Conservation (phyloP, 64 coral and sea anemone genomes). For the Stichodactyla helianthus region DNA sequence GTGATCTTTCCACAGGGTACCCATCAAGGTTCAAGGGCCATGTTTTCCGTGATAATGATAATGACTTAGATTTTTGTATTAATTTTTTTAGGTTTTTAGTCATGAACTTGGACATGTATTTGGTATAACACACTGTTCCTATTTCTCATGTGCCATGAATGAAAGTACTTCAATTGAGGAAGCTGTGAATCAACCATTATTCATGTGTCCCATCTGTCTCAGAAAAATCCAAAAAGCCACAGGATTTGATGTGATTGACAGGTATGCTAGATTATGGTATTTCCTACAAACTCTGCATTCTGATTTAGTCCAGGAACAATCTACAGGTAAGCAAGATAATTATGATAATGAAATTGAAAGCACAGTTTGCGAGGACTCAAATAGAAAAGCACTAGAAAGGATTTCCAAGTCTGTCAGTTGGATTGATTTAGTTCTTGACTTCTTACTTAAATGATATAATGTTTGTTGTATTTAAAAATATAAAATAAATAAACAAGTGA, state of each 20-base stretch:
- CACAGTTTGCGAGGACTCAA: background rate
- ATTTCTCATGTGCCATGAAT: slow-evolving; percentile 95
- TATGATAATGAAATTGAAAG: background rate
- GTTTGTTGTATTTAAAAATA: background rate
- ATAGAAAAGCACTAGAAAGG: background rate
- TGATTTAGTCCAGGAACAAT: background rate
- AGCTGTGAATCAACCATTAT: slow-evolving; percentile 83
- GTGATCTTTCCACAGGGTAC: too few relatives aligned
- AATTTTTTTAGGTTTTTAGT: slow-evolving; percentile 60
- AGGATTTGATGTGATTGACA: slow-evolving; percentile 50
- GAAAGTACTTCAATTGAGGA: slow-evolving; percentile 62
- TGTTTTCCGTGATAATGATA: too few relatives aligned
- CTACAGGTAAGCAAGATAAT: background rate
- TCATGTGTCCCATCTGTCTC: slow-evolving; percentile 85
- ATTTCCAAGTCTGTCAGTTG: background rate
- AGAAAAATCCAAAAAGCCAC: slow-evolving; percentile 81
- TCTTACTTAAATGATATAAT: background rate
- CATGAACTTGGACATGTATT: slow-evolving; percentile 89
- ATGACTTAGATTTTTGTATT: too few relatives aligned
- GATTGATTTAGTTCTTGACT: slow-evolving; percentile 19
- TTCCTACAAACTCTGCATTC: slow-evolving; percentile 14
- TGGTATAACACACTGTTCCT: slow-evolving; percentile 86
- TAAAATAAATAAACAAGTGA: too few relatives aligned
- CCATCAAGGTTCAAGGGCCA: too few relatives aligned
- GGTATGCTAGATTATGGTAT: slow-evolving; percentile 25